These are phyloP conservation scores for Odontomachus brunneus DNA, from an alignment of 1,140 invertebrate genomes.

Conservation along the genomic window DNA sequence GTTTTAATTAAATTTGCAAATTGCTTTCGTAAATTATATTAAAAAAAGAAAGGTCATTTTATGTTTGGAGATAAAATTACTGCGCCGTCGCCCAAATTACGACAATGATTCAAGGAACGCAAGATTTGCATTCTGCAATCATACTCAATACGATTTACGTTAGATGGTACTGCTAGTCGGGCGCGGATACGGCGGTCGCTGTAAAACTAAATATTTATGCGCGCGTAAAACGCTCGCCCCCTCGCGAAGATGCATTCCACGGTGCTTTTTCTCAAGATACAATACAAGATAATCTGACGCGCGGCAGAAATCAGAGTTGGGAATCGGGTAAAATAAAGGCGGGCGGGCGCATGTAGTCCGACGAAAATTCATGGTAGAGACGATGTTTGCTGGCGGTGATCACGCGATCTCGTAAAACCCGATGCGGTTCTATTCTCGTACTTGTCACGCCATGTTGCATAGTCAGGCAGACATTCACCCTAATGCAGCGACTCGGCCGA, in stretches of 20 bases:
- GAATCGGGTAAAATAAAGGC: constrained; percentile 72
- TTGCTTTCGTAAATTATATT: too few species aligned
- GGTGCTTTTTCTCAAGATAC: constrained; percentile 35
- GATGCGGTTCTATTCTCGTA: constrained; percentile 82
- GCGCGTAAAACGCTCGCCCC: constrained; percentile 31
- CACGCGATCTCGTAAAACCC: constrained; percentile 83
- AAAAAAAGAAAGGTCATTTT: too few species aligned
- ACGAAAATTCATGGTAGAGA: constrained; percentile 80
- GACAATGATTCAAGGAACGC: constrained; percentile 5
- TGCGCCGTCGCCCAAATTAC: constrained; percentile 5
- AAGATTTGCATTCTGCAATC: constrained; percentile 32
- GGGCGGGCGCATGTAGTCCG: constrained; percentile 66
- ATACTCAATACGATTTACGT: constrained; percentile 45
- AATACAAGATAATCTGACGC: constrained; percentile 27
- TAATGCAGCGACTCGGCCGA: constrained; percentile 70
- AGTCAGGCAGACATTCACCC: constrained; percentile 80
- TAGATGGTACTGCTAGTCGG: constrained; percentile 26
- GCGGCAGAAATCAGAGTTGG: constrained; percentile 63
- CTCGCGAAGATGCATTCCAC: constrained; percentile 37
- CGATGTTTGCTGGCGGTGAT: constrained; percentile 76
- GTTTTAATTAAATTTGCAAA: too few species aligned
- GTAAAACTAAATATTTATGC: constrained; percentile 56
- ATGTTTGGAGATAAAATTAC: too few species aligned
- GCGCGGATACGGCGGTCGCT: background rate
- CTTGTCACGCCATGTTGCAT: constrained; percentile 84